Evolutionary conservation across 2,888 invertebrate genomes (phyloP).

Genomic region (Gibbula magus): DNA sequence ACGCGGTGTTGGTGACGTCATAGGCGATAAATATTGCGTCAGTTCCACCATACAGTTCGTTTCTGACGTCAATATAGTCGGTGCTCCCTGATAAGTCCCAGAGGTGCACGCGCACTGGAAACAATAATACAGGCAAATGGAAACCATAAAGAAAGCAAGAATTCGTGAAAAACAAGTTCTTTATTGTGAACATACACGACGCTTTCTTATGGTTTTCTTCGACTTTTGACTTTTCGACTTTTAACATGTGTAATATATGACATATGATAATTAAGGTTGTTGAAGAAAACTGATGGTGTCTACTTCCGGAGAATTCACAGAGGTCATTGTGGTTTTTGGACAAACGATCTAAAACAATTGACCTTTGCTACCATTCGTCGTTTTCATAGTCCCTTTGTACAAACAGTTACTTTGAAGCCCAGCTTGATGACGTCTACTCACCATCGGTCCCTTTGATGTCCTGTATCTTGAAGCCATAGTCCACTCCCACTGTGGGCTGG

Average conservation of each 20-base stretch:
- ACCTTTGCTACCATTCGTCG: too few relatives aligned
- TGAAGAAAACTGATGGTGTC: too few relatives aligned
- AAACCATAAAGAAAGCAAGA: background rate
- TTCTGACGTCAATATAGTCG: constrained; percentile 72
- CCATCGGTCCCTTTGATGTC: constrained; percentile 64
- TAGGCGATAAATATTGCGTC: constrained; percentile 71
- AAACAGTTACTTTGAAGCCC: too few relatives aligned
- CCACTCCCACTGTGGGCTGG: constrained; percentile 74
- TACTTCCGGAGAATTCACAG: too few relatives aligned
- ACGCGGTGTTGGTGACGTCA: constrained; percentile 69
- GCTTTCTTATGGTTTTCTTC: too few relatives aligned
- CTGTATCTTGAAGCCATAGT: constrained; percentile 74
- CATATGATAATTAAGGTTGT: too few relatives aligned
- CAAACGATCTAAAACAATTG: too few relatives aligned
- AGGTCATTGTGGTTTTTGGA: too few relatives aligned
- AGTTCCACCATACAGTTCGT: constrained; percentile 70
- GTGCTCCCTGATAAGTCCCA: constrained; percentile 73
- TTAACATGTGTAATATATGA: too few relatives aligned
- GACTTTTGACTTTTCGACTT: too few relatives aligned
- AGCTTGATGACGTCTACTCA: constrained; percentile 51
- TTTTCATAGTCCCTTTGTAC: too few relatives aligned
- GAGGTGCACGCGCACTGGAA: constrained; percentile 71
- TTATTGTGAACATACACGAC: too few relatives aligned
- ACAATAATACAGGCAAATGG: background rate
- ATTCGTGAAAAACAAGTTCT: background rate